A percentile compares a stretch with the other conserved stretches of the same genome.
phyloP scores from a whole-genome alignment of 2,888 invertebrate genomes.

The Sturmia bella region DNA sequence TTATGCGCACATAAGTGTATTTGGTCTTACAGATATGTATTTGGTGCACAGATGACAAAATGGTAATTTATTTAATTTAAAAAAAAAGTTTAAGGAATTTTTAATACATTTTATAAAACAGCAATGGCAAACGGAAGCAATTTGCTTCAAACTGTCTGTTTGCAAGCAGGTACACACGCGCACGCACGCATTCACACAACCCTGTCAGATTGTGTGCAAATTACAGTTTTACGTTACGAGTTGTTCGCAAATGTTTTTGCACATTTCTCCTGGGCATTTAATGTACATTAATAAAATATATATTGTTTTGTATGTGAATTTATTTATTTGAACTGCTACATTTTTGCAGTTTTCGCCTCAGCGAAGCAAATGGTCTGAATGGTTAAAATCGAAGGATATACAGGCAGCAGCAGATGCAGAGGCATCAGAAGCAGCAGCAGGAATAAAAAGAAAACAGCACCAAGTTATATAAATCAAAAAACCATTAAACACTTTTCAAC shows the following conservation, averaged over 20 bases:
- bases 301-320: conserved; percentile 26
- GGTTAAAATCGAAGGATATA: conserved; percentile 40
- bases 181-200: neutral
- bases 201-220: neutral
- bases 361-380: conserved; percentile 30
- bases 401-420: neutral
- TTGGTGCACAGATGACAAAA: conserved; percentile 37
- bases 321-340: neutral
- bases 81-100: conserved; percentile 37
- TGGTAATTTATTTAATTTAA: conserved; percentile 27
- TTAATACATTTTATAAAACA: conserved; percentile 17
- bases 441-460: conserved; percentile 11
- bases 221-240: conserved; percentile 1
- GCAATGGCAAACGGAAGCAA: conserved; percentile 28
- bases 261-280: conserved; percentile 27
- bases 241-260: neutral
- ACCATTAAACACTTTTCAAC: conserved; percentile 67
- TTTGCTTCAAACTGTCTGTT: conserved; percentile 12
- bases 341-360: conserved; percentile 16
- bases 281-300: conserved; percentile 25
- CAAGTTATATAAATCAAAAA: conserved; percentile 65
- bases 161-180: neutral
- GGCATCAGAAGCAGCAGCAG: neutral
- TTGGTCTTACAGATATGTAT: neutral
- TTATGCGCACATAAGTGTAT: too few species aligned